A percentile compares a stretch with the other conserved stretches of the same genome.
These are phyloP conservation scores for Miltochrista miniata DNA, from an alignment of 2,888 invertebrate species.

Conservation along the genomic window DNA sequence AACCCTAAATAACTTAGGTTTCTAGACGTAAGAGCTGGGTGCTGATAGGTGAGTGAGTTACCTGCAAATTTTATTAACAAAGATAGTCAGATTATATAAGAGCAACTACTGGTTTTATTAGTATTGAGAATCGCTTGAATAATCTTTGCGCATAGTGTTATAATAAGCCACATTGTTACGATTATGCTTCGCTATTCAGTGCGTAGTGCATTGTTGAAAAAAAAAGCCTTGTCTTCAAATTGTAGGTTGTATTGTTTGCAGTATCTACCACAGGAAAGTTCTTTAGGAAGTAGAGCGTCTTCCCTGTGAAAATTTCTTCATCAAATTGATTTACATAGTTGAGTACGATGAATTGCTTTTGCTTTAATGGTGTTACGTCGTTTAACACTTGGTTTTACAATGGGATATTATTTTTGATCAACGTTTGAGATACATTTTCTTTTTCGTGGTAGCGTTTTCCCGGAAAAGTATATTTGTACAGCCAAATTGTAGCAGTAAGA, in stretches of 20 bases:
- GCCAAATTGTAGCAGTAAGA: too few relatives aligned
- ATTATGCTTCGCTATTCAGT: background rate
- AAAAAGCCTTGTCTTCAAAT: slow-evolving; percentile 19
- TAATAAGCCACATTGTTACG: slow-evolving; percentile 11
- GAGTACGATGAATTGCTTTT: slow-evolving; percentile 21
- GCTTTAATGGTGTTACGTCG: slow-evolving; percentile 35
- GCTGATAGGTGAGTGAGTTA: too few relatives aligned
- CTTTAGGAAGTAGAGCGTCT: slow-evolving; percentile 51
- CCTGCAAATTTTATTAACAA: too few relatives aligned
- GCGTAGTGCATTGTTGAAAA: background rate
- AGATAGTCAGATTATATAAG: too few relatives aligned
- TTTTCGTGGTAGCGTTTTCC: background rate
- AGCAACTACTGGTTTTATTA: too few relatives aligned
- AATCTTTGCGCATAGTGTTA: slow-evolving; percentile 26
- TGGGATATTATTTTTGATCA: slow-evolving; percentile 12
- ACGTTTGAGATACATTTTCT: background rate
- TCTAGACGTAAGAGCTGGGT: too few relatives aligned
- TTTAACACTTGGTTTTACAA: slow-evolving; percentile 24
- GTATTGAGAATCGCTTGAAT: slow-evolving; percentile 8
- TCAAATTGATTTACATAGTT: slow-evolving; percentile 52
- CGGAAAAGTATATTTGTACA: too few relatives aligned
- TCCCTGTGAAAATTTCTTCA: slow-evolving; percentile 63
- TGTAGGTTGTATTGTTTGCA: slow-evolving; percentile 26
- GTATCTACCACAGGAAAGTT: slow-evolving; percentile 25
- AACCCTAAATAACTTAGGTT: too few relatives aligned